Percentiles rank a stretch among this genome's conserved stretches.
Evolutionary conservation across 2,113 vertebrate species (phyloP).

Genomic region (Bubo scandiacus): DNA sequence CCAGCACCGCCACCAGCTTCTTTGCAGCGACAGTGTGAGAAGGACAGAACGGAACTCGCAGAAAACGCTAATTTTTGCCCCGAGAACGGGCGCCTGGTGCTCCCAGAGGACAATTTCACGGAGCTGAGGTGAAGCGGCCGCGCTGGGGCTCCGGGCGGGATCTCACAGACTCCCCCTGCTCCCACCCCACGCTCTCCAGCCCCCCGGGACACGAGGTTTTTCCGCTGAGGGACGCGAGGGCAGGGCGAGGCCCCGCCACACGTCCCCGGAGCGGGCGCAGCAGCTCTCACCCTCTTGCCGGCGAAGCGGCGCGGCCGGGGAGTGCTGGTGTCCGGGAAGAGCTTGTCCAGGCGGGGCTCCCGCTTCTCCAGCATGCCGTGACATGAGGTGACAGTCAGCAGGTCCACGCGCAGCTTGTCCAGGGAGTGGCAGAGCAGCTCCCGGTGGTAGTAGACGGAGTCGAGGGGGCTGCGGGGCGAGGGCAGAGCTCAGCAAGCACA

Average conservation of each 20-base stretch:
- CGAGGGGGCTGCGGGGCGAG: constrained; percentile 70
- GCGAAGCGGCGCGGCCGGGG: constrained; percentile 85
- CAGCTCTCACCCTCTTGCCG: constrained; percentile 86
- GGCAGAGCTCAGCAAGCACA: not conserved
- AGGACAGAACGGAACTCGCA: too few species aligned
- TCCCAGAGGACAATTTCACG: too few species aligned
- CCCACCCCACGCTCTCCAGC: too few species aligned
- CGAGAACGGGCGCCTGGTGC: too few species aligned
- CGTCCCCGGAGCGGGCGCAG: fast-evolving
- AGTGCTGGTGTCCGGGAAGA: constrained; percentile 86
- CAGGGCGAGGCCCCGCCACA: fast-evolving
- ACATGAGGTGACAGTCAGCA: constrained; percentile 92
- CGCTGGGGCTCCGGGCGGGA: too few species aligned
- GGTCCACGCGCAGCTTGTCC: constrained; percentile 91
- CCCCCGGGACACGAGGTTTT: too few species aligned
- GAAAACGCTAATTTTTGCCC: too few species aligned
- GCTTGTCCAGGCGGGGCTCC: constrained; percentile 88
- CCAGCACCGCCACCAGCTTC: too few species aligned
- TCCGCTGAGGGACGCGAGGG: not conserved
- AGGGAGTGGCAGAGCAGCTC: constrained; percentile 92
- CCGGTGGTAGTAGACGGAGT: constrained; percentile 90
- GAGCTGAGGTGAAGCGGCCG: too few species aligned
- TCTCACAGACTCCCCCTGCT: too few species aligned
- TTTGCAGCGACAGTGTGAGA: too few species aligned
- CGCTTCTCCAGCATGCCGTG: constrained; percentile 88